These are phyloP conservation scores for Chlorocebus sabaeus DNA, from an alignment of 2,113 vertebrate species.

Conservation along the genomic window DNA sequence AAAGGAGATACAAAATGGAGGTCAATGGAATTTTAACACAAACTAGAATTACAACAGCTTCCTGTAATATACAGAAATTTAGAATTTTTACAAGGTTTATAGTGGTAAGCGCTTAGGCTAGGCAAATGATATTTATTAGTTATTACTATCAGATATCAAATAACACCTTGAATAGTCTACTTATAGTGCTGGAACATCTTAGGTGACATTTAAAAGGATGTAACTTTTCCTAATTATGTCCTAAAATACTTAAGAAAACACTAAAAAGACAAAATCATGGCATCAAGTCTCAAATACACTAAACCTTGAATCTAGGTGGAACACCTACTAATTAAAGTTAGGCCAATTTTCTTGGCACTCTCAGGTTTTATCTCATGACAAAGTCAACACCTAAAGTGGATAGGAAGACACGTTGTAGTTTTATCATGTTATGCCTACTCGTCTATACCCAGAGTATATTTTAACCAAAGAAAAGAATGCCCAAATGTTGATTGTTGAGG, in stretches of 20 bases:
- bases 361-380: background rate
- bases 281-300: background rate
- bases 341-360: background rate
- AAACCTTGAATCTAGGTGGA: background rate
- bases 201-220: background rate
- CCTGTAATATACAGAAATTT: background rate
- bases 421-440: background rate
- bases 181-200: background rate
- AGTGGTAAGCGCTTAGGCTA: background rate
- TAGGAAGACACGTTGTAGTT: background rate
- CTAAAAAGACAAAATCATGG: background rate
- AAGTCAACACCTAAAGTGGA: background rate
- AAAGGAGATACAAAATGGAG: background rate
- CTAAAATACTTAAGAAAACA: background rate
- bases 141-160: background rate
- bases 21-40: background rate
- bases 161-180: background rate
- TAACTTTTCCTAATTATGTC: background rate
- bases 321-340: background rate
- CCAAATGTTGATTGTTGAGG: background rate
- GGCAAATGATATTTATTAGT: background rate
- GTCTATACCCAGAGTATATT: background rate
- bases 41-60: background rate
- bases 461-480: background rate
- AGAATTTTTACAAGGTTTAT: background rate